Evolutionary conservation across 2,797 vertebrate genomes (phyloP).

Genomic region (Sebastes glaucus): DNA sequence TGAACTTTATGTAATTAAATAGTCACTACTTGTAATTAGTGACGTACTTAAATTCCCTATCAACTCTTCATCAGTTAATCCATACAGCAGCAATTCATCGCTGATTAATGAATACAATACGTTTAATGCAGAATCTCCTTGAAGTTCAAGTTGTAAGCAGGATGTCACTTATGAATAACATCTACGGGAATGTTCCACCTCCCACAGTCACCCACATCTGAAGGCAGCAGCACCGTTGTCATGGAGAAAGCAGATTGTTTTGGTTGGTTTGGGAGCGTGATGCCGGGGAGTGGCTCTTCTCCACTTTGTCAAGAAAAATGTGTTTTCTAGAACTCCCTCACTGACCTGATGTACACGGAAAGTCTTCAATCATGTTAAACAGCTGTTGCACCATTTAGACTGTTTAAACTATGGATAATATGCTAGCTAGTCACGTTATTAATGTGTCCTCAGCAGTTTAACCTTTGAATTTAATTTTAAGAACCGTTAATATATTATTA

Average conservation of each 20-base stretch:
- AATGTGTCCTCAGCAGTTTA: neutral
- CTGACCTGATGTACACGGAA: constrained; percentile 3
- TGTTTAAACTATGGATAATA: no score
- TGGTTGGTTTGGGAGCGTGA: constrained; percentile 15
- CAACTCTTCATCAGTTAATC: neutral
- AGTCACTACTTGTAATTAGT: neutral
- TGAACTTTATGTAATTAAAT: neutral
- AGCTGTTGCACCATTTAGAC: neutral
- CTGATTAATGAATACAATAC: neutral
- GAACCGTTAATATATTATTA: no score
- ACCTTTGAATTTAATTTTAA: neutral
- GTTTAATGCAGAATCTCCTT: neutral
- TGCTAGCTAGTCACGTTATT: neutral
- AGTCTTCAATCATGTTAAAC: neutral
- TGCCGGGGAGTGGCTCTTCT: neutral
- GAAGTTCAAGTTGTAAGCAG: neutral
- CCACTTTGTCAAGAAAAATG: constrained; percentile 21
- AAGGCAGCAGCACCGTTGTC: constrained; percentile 1
- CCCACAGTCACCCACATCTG: constrained; percentile 48
- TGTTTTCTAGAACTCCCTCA: neutral
- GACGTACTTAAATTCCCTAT: neutral
- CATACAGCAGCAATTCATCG: neutral
- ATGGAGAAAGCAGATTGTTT: constrained; percentile 45
- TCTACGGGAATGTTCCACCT: constrained; percentile 31
- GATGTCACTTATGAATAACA: constrained; percentile 10